Conservation (phyloP, 2,113 vertebrate genomes). For the Scalopus aquaticus region DNA sequence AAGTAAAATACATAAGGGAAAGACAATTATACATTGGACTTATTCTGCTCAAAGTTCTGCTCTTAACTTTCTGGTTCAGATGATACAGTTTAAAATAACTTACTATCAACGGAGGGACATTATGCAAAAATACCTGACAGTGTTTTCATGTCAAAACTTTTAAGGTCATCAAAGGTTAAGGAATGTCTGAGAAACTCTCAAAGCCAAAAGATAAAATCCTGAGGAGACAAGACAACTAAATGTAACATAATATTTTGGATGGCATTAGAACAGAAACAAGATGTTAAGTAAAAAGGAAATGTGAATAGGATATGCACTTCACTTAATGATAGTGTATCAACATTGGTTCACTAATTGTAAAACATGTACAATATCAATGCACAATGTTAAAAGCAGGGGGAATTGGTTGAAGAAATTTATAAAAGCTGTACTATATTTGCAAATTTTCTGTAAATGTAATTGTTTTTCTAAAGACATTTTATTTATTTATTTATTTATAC, state of each 20-base stretch:
- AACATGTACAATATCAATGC: neutral
- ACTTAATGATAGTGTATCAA: neutral
- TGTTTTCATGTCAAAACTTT: neutral
- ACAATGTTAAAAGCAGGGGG: neutral
- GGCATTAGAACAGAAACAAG: neutral
- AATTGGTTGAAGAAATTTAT: neutral
- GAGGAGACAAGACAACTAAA: neutral
- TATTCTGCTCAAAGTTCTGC: neutral
- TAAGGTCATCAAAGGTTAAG: neutral
- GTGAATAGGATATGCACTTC: neutral
- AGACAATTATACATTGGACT: neutral
- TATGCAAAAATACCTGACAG: neutral
- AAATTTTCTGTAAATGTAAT: neutral
- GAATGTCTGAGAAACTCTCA: neutral
- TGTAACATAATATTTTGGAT: neutral
- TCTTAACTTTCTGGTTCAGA: neutral
- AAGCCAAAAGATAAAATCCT: neutral
- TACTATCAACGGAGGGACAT: neutral
- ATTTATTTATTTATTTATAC: no score
- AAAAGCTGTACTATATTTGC: neutral
- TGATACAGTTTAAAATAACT: neutral
- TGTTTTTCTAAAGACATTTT: no score
- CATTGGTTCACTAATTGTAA: neutral
- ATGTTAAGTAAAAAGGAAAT: neutral
- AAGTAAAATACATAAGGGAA: neutral